Evolutionary conservation across 2,113 vertebrate genomes (phyloP), one percentile per base, ranked within the genome.

Genomic region (Puntigrus tetrazona): DNA sequence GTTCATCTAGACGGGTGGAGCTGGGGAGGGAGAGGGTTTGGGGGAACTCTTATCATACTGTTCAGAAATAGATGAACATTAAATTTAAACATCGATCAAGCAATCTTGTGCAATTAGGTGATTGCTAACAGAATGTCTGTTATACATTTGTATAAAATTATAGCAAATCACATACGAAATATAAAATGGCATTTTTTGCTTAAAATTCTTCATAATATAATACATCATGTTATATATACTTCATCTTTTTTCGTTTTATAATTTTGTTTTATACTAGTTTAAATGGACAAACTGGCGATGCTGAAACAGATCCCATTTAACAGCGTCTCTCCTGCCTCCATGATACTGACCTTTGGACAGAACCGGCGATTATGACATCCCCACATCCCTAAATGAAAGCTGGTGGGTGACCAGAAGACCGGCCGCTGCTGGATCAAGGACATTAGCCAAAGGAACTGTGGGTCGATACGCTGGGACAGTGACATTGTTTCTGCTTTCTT

Each of bases 401-500:
- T 11, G 31, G 29, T 18, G 31, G 55, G 47, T 82, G 45, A n/a
- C 81, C 36, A 57, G 63, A 65, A 82, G 47, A 81, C 69, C 43
- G 72, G 38, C n/a, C 63, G 27, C 61, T 78, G 43, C 27, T 57
- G 79, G 43, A 9, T 63, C 80, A 36, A 69, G 50, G 63, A 52
- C 73, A 78, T 78, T 83, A 61, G 47, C 27, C 73, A 50, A 11
- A 72, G 81, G 61, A 43, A 63, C 69, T 27, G 13, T 45, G n/a
- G 52, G 65, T 82, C 80, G 16, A 47, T 78, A 38, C 22, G 22
- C 18, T 22, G 47, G 73, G 31, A 77, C 45, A 82, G 57, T 82
- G 73, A 36, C 73, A 82, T 86, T 77, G 59, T 78, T 86, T 57
- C 74, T 41, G 45, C 47, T 59, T 86, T 86, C 50, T 86, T 52